phyloP scores from a whole-genome alignment of 2,113 vertebrate genomes.

The Zeus faber region DNA sequence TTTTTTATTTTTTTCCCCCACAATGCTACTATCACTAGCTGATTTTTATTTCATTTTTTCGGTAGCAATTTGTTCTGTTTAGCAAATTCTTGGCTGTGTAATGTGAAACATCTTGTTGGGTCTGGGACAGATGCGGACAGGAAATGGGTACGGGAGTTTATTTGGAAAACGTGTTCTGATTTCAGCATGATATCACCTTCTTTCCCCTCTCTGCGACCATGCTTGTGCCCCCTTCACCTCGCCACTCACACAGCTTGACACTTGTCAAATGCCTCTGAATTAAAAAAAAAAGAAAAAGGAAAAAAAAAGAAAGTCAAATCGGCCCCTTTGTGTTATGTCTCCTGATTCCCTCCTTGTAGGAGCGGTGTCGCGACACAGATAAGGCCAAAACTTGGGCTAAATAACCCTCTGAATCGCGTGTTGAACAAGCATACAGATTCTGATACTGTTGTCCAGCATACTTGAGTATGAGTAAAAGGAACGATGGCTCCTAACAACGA shows the following conservation, averaged over 20 bases:
- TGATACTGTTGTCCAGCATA: too few species aligned
- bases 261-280: slow-evolving; percentile 97
- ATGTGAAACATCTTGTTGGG: slow-evolving; percentile 83
- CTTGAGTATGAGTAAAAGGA: too few species aligned
- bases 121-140: slow-evolving; percentile 77
- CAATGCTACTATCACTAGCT: slow-evolving; percentile 81
- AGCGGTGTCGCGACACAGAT: too few species aligned
- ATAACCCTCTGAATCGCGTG: too few species aligned
- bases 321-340: slow-evolving; percentile 54
- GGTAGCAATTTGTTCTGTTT: slow-evolving; percentile 83
- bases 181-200: slow-evolving; percentile 64
- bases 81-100: slow-evolving; percentile 82
- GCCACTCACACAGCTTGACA: slow-evolving; percentile 83
- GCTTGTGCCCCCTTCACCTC: slow-evolving; percentile 81
- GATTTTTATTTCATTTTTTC: slow-evolving; percentile 36
- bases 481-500: too few species aligned
- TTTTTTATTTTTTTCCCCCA: slow-evolving; percentile 67
- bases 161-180: slow-evolving; percentile 52
- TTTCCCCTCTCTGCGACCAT: slow-evolving; percentile 54
- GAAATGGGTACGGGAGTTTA: slow-evolving; percentile 77
- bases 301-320: slow-evolving; percentile 81
- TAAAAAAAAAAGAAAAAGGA: slow-evolving; percentile 80
- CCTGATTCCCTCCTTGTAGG: too few species aligned
- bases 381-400: too few species aligned
- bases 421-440: too few species aligned